Conservation (phyloP, 2,113 vertebrate genomes). For the Myrmophylax atrothorax region DNA sequence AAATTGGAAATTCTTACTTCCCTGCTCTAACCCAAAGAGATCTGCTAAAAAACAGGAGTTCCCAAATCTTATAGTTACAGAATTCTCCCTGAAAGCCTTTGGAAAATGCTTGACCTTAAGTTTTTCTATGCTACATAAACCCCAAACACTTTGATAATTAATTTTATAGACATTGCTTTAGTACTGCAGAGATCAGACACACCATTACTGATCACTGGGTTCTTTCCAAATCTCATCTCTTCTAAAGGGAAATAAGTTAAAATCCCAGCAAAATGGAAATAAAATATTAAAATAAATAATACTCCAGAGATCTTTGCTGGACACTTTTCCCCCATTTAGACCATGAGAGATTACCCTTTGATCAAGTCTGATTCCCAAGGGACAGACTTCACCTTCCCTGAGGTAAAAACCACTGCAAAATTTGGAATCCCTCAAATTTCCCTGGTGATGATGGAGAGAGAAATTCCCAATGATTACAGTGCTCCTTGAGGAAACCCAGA, state of each 20-base stretch:
- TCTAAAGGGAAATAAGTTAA: background rate
- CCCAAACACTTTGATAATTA: background rate
- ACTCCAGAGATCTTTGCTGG: background rate
- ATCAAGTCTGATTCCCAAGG: background rate
- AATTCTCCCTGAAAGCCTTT: background rate
- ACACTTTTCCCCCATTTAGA: background rate
- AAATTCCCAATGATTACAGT: background rate
- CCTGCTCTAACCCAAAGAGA: background rate
- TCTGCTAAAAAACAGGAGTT: background rate
- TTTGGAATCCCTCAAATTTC: background rate
- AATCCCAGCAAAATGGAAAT: background rate
- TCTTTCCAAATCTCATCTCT: background rate
- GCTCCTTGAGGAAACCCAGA: background rate
- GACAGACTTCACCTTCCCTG: background rate
- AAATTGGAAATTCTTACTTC: background rate
- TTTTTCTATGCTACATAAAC: background rate
- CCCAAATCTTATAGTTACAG: background rate
- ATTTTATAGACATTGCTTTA: background rate
- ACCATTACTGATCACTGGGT: background rate
- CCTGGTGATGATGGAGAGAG: background rate
- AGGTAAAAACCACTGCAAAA: conserved; percentile 3
- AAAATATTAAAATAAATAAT: background rate
- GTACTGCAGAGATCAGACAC: background rate
- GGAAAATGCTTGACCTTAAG: background rate
- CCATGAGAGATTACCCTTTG: background rate